Base-by-base conservation (phyloP, 2,888 invertebrate genomes). In the Limenitis arthemis region DNA sequence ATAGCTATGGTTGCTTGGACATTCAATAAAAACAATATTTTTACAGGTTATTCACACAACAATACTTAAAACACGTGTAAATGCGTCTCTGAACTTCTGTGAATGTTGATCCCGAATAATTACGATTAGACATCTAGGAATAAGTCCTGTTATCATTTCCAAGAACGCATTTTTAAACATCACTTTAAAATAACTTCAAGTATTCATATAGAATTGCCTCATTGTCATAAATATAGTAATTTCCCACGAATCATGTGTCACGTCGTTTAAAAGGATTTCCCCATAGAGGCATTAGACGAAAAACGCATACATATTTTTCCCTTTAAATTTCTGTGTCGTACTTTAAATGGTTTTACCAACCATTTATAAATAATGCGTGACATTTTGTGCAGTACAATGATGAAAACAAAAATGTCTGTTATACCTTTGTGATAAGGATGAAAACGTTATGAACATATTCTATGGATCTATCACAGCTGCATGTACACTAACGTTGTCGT, bases 211-310 rank as follows among this genome's bases (percentile, higher is more conserved):
- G 20, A 20, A 20, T 20, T 20, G 20, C 20, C 20, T 20, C 20
- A 20, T 4, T 20, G 20, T 20, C 20, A 4, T 34, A 34, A 34
- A 34, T 34, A 34, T 34, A 34, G 20, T 20, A 4, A 20, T 20
- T 20, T 20, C 20, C 20, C 20, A 20, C 20, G 20, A 20, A 20
- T 20, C 20, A 20, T 20, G 20, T 20, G 20, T 20, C 20, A 20
- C 20, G 20, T 20, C 20, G 34, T 34, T 6, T 3, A 33, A 8
- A 31, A 11, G 12, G 12, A 12, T 12, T 32, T 43, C 8, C 20
- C 34, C 8, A 12, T 43, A 5, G 20, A 28, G 28, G 9, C 28
- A 66, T 20, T 68, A 67, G 62, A 58, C 55, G 53, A 56, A 59
- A 58, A 53, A 33, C 49, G 46, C 47, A 55, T 58, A 54, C 55